Base-by-base conservation (phyloP, 2,113 vertebrate species). In the Gasterosteus nipponicus region DNA sequence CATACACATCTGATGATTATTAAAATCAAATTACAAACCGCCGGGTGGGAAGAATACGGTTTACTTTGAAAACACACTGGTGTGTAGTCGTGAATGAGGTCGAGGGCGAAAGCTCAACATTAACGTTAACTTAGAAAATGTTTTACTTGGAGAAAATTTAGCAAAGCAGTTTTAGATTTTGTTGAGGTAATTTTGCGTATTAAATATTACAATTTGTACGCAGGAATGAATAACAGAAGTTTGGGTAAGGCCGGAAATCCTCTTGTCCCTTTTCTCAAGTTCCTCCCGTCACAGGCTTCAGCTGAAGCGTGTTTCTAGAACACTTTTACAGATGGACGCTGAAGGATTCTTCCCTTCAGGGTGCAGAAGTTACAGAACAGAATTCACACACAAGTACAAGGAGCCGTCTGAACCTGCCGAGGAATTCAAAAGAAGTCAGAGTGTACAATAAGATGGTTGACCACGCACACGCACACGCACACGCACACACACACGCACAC, bases 361-460 rank as follows among this genome's bases (percentile, higher is more conserved):
- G 73, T 12, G 10, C 19, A 5, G 3, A 63, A 15, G 41, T 22
- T 4, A n/a, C 49, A 16, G 4, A 19, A 29, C 44, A 35, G 4
- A 72, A 69, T 60, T 62, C 4, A 5, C 7, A 26, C 41, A 18
- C 5, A 11, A 63, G 1, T 0, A 3, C 33, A 22, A 41, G 0
- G 69, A 73, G 66, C 14, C 10, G 90, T 57, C 83, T 51, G 46
- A 73, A 84, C 89, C 72, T 92, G 91, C 67, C n/a, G 22, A 81
- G 85, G 75, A 90, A 92, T 92, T 82, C 59, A 19, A 51, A 62
- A 72, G 4, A 49, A 59, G 11, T 2, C 47, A 18, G 22, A 53
- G 19, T 18, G 16, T n/a, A 69, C 41, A 26, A 0, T 5, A 57
- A 44, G 54, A 46, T 57, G 47, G 60, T 0, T 0, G 29, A 41